Base-by-base conservation (phyloP, 2,797 vertebrate species). In the Echeneis naucrates region DNA sequence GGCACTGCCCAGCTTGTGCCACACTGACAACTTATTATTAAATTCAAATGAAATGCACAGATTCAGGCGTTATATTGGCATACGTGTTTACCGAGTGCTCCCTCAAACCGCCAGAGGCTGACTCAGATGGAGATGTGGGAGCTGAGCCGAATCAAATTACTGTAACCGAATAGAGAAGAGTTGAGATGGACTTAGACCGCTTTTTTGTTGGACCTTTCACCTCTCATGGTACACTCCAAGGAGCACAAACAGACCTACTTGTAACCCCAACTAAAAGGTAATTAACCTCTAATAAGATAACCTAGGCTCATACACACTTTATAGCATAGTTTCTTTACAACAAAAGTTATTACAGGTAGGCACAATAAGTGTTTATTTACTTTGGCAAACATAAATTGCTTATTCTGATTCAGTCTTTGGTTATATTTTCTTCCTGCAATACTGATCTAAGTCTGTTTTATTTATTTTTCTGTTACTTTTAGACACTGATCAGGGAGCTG, bases 11-110 rank as follows among this genome's bases (percentile, higher is more conserved):
- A 68, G 72, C 47, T 33, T 65, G 16, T 72, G 54, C 65, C 19
- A 38, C 21, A 21, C 33, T 68, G 83, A 89, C 83, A 87, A 68
- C 71, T 85, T 83, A 81, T 84, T 87, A 76, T 84, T 87, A 76
- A 70, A 81, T n/a, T 54, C 11, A 76, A 87, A 84, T 82, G 40
- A 80, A 85, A 87, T 77, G 75, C 59, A 73, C 68, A 21, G 54
- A 72, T 80, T 79, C 4, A 6, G 56, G 68, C 69, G 52, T 23
- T 71, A 51, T 37, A 77, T 66, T 82, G 80, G 87, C 67, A 57
- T 54, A 23, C 37, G 45, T 42, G 2, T 75, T 74, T 53, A 35
- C 54, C 35, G 37, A 30, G 21, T 52, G 77, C 73, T 55, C 11
- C 19, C 48, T 66, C 48, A 16, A 74, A 64, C 54, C 60, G 30